Evolutionary conservation across 2,888 invertebrate species (phyloP), one percentile per base, ranked within the genome.

Genomic region (Agrilus cyanescens): DNA sequence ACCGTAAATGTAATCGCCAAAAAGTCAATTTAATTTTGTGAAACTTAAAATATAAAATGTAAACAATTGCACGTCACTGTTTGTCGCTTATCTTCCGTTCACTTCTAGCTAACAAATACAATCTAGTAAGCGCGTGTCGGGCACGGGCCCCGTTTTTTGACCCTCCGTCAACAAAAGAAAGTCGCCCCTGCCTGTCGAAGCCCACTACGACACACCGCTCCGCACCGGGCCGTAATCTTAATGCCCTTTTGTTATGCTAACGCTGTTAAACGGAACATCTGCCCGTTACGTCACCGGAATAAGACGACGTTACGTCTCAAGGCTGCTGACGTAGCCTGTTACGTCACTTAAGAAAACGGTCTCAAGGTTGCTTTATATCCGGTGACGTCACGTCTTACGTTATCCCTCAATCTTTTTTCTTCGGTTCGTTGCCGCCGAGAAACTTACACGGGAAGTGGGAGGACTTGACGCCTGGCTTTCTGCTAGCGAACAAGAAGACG

Each of bases 171-270:
- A 63, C 63, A 65, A 65, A 64, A 63, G 63, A 62, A 65, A 62
- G 53, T 57, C 53, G 57, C 53, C 58, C 59, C 60, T 63, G 56
- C 56, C 53, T 50, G 47, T 49, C 54, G 50, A 49, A 48, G 52
- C 50, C 49, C 51, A 55, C 56, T 56, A 56, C 55, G 52, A 57
- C 52, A 51, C 52, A 50, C 53, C 53, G 57, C 58, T 56, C 57
- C 53, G 59, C 63, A 65, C 63, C 62, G 63, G 63, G 59, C 60
- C 55, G 59, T 60, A 62, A 65, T 66, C 65, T 65, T 65, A 64
- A 66, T 65, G 55, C 61, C n/a, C 58, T 52, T 63, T 66, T 66
- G 60, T 66, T 57, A 66, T 65, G 66, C 54, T 60, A 65, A 66
- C 64, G 53, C 40, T 38, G 25, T 25, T 25, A 38, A 44, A 48